A percentile compares a stretch with the other conserved stretches of the same genome.
Conservation (phyloP, 2,888 invertebrate species). For the Dendrolimus pini region DNA sequence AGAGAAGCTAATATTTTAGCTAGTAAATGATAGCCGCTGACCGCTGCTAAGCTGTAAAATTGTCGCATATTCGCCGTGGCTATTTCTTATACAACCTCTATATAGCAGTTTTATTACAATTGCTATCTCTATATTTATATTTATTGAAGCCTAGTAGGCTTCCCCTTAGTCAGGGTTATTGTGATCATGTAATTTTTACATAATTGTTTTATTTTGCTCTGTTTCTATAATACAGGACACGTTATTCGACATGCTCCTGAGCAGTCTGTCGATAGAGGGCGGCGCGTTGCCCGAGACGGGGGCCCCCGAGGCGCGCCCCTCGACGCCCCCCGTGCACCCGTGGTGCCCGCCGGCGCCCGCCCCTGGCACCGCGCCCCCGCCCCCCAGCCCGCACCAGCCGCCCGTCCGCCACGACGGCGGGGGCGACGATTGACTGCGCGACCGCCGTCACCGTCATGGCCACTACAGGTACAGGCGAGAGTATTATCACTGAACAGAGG, state of each 20-base stretch:
- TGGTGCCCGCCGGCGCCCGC: conserved; percentile 41
- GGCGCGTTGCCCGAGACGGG: conserved; percentile 11
- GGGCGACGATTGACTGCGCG: conserved; percentile 19
- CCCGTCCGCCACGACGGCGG: conserved; percentile 14
- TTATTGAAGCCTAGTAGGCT: too few species aligned
- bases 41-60: too few species aligned
- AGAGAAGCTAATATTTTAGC: too few species aligned
- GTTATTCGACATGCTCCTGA: conserved; percentile 62
- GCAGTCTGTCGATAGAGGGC: conserved; percentile 51
- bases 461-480: conserved; percentile 27
- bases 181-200: too few species aligned
- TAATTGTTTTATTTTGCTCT: too few species aligned
- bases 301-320: conserved; percentile 26
- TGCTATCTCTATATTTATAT: too few species aligned
- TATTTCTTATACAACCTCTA: too few species aligned
- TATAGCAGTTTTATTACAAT: too few species aligned
- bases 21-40: too few species aligned
- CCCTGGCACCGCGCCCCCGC: conserved; percentile 10
- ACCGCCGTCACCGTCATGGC: conserved; percentile 11
- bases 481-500: conserved; percentile 25
- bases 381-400: conserved; percentile 10
- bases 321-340: conserved; percentile 53
- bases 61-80: too few species aligned
- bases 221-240: conserved; percentile 40
- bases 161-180: too few species aligned